These are phyloP conservation scores for Drosophila bifasciata DNA, from an alignment of 1,140 invertebrate genomes.

Conservation along the genomic window DNA sequence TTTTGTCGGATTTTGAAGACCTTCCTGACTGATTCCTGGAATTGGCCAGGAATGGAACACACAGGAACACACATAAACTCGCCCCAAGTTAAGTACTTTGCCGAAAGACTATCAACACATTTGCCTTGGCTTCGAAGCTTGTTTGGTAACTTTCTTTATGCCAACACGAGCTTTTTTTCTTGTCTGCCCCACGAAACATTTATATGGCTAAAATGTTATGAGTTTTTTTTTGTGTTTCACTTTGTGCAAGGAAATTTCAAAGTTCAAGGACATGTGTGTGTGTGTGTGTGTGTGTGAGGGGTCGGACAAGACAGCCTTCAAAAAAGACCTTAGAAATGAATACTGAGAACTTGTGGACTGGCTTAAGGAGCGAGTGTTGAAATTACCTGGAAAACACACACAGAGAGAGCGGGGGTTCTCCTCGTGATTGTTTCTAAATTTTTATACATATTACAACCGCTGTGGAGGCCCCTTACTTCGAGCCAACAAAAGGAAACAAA, in stretches of 20 bases:
- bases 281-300: constrained; percentile 4
- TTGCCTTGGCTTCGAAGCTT: neutral
- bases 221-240: constrained; percentile 11
- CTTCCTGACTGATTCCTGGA: neutral
- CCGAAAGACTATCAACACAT: constrained; percentile 8
- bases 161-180: neutral
- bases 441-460: constrained; percentile 8
- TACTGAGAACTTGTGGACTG: no score
- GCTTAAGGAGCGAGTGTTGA: neutral
- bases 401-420: no score
- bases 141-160: constrained; percentile 24
- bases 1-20: neutral
- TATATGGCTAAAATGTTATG: constrained; percentile 24
- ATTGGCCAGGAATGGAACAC: neutral
- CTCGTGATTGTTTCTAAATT: constrained; percentile 1
- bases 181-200: constrained; percentile 5
- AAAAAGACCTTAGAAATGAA: neutral
- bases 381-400: constrained; percentile 25
- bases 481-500: neutral
- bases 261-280: constrained; percentile 44
- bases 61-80: constrained; percentile 12
- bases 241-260: constrained; percentile 23
- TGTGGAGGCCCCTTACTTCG: no score
- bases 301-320: neutral
- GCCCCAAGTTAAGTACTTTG: neutral